Base-by-base conservation (phyloP, 2,113 vertebrate genomes). In the Phasianus colchicus region DNA sequence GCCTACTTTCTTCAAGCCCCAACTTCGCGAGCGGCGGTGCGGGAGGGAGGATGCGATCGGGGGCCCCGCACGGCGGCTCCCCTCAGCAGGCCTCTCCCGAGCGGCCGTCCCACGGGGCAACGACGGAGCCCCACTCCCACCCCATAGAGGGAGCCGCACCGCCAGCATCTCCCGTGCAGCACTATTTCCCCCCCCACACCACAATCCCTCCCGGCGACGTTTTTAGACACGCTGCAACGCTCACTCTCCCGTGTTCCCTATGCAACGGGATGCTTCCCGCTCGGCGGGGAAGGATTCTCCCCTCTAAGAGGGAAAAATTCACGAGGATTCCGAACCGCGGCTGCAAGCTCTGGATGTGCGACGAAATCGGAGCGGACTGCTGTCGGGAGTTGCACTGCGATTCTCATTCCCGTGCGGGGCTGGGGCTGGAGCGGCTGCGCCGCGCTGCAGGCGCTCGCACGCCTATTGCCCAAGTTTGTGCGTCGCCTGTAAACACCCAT, bases 401-500 rank as follows among this genome's bases (percentile, higher is more conserved):
- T 17, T 24, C 24, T 7, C 55, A 1, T 24, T 13, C 47, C 92
- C 42, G 30, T 27, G 92, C 63, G 24, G 14, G 34, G 71, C 63
- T 12, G 70, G 2, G 0, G 34, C 11, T 2, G 1, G 11, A 22
- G 69, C 34, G 82, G 6, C 15, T 60, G 54, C 63, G 38, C 73
- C 69, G 14, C 30, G 82, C 72, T 93, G 90, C 5, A 20, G 70
- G 66, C 63, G 47, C 79, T 91, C 2, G 64, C 82, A 38, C 71
- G 29, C 88, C 58, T n/a, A 18, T 84, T 80, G 63, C 70, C 18
- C 11, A 65, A 60, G 7, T 95, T 75, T 57, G 79, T 18, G 38
- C 78, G 83, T 85, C 77, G 82, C 82, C 83, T 60, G 87, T 22
- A 55, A 96, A 92, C 67, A 64, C 50, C 83, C 55, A 20, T 83